phyloP scores from a whole-genome alignment of 2,888 invertebrate genomes.

The Itoplectis maculator region DNA sequence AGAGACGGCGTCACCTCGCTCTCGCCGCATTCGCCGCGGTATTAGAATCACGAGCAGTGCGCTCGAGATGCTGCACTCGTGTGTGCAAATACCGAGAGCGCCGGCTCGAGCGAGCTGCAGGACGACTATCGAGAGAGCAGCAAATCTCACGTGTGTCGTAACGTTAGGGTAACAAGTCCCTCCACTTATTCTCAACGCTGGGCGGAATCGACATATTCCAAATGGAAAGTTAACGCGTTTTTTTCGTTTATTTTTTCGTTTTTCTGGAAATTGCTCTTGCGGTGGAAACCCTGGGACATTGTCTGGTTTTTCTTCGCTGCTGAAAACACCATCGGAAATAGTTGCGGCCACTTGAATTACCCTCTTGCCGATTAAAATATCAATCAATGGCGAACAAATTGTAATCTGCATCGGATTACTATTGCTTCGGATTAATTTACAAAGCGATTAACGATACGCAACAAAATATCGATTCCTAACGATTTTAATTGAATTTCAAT shows the following conservation, averaged over 20 bases:
- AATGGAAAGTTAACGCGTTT: neutral
- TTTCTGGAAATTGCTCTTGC: neutral
- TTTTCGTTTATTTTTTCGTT: too few relatives aligned
- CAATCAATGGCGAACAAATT: too few relatives aligned
- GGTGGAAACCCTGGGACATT: neutral
- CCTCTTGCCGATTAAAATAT: too few relatives aligned
- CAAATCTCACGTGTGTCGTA: neutral
- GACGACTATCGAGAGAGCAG: neutral
- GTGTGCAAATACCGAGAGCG: conserved; percentile 2
- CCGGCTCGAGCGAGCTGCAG: neutral
- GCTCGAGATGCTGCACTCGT: neutral
- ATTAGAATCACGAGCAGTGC: conserved; percentile 10
- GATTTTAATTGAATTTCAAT: conserved; percentile 1
- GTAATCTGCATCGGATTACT: too few relatives aligned
- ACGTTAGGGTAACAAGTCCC: neutral
- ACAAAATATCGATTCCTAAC: neutral
- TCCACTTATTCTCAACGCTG: neutral
- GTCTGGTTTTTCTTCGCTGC: neutral
- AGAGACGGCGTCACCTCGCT: too few relatives aligned
- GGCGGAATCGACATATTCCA: neutral
- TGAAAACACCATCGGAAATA: too few relatives aligned
- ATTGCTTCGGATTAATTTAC: too few relatives aligned
- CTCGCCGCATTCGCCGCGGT: neutral
- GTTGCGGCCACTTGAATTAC: too few relatives aligned
- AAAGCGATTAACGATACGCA: neutral